Percentiles rank a stretch among this genome's conserved stretches.
Conservation (phyloP, 2,888 invertebrate species). For the Stegophylla sp. region DNA sequence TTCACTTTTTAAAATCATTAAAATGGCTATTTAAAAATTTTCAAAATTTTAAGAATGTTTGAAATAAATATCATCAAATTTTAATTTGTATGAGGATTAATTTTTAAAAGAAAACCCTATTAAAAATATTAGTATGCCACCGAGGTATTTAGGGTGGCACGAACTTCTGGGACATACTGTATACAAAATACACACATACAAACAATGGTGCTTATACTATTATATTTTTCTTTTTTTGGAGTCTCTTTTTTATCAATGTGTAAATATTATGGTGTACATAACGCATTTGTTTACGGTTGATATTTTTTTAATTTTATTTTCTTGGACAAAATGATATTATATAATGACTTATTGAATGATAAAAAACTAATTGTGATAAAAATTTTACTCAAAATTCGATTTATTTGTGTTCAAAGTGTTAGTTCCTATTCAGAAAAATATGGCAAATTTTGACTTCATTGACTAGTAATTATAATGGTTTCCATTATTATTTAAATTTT, state of each 20-base stretch:
- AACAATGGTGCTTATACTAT: conserved; percentile 34
- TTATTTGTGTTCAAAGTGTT: conserved; percentile 49
- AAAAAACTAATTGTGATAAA: conserved; percentile 46
- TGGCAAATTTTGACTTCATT: background rate
- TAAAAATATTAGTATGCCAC: no score
- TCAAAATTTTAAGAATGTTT: no score
- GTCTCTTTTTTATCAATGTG: conserved; percentile 5
- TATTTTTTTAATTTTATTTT: background rate
- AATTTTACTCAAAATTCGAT: conserved; percentile 34
- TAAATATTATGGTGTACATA: conserved; percentile 46
- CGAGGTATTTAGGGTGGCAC: no score
- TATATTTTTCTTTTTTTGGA: background rate
- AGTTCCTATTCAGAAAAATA: conserved; percentile 43
- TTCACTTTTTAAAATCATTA: no score
- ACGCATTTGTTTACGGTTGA: background rate
- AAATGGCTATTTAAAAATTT: no score
- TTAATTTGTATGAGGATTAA: no score
- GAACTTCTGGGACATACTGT: no score
- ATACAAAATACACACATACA: background rate
- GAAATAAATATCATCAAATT: no score
- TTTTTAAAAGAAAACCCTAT: no score
- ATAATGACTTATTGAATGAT: background rate
- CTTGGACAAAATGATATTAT: conserved; percentile 31
- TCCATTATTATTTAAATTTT: background rate
- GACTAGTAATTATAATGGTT: background rate